These are phyloP conservation scores for Nothobranchius furzeri DNA, from an alignment of 2,113 vertebrate genomes.

Conservation along the genomic window DNA sequence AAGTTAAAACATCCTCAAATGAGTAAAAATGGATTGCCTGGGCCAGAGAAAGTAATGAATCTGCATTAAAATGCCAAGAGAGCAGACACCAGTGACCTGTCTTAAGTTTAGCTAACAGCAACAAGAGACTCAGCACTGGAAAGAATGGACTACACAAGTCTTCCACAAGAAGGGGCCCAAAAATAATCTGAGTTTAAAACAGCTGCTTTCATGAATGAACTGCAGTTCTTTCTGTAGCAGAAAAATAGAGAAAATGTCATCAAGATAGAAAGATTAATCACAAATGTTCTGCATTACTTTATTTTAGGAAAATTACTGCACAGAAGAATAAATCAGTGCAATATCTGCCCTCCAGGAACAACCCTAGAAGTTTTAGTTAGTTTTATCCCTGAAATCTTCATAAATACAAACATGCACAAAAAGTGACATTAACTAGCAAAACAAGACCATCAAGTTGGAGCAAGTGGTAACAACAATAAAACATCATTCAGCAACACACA, in stretches of 20 bases:
- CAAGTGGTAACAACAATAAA: background rate
- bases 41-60: slow-evolving; percentile 86
- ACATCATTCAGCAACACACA: too few relatives aligned
- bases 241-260: background rate
- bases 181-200: slow-evolving; percentile 6
- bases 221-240: background rate
- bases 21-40: slow-evolving; percentile 85
- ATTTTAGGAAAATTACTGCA: background rate
- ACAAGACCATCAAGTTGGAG: background rate
- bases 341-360: too few relatives aligned
- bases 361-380: too few relatives aligned
- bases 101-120: slow-evolving; percentile 60
- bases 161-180: slow-evolving; percentile 19
- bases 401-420: background rate
- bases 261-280: background rate
- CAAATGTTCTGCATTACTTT: background rate
- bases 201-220: slow-evolving; percentile 9
- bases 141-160: slow-evolving; percentile 45
- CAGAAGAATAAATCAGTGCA: background rate
- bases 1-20: slow-evolving; percentile 84
- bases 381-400: background rate
- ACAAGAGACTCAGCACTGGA: slow-evolving; percentile 52
- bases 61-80: slow-evolving; percentile 80
- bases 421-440: background rate
- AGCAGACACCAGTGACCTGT: slow-evolving; percentile 65